A percentile compares a stretch with the other conserved stretches of the same genome.
Evolutionary conservation across 2,797 vertebrate species (phyloP).

Genomic region (Acanthurus tractus): DNA sequence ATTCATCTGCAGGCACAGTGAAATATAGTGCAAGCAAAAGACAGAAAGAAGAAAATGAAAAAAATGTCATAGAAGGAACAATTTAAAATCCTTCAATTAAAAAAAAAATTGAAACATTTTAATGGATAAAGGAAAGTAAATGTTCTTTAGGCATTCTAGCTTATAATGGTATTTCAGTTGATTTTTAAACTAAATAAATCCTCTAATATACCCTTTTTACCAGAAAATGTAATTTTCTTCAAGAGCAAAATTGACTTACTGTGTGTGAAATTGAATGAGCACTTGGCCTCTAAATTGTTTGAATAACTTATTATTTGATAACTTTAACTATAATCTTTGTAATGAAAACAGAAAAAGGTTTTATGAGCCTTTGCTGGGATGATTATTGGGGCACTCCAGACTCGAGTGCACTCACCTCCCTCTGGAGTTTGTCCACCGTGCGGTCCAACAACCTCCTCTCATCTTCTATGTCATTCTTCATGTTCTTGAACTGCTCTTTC

Average conservation of each 20-base stretch:
- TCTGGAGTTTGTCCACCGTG: conserved; percentile 94
- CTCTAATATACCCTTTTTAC: not conserved
- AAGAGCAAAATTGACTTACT: not conserved
- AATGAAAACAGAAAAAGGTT: not conserved
- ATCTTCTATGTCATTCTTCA: conserved; percentile 92
- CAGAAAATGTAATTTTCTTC: not conserved
- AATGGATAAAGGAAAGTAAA: conserved; percentile 3
- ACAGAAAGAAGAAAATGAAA: not conserved
- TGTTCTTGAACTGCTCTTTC: conserved; percentile 93
- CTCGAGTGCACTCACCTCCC: conserved; percentile 85
- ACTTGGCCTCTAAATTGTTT: conserved; percentile 1
- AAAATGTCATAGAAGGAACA: not conserved
- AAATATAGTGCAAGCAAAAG: conserved; percentile 1
- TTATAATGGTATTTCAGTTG: not conserved
- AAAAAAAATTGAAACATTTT: not conserved
- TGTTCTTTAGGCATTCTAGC: not conserved
- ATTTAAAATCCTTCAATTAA: not conserved
- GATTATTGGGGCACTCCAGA: not conserved
- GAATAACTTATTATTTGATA: not conserved
- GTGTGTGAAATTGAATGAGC: conserved; percentile 1
- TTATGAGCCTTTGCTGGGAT: not conserved
- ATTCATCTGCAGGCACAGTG: conserved; percentile 86
- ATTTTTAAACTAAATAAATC: conserved; percentile 8
- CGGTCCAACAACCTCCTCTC: conserved; percentile 91
- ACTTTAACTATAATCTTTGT: not conserved